These are phyloP conservation scores for Pseudococcus viburni DNA, from an alignment of 2,888 invertebrate species.

Conservation along the genomic window DNA sequence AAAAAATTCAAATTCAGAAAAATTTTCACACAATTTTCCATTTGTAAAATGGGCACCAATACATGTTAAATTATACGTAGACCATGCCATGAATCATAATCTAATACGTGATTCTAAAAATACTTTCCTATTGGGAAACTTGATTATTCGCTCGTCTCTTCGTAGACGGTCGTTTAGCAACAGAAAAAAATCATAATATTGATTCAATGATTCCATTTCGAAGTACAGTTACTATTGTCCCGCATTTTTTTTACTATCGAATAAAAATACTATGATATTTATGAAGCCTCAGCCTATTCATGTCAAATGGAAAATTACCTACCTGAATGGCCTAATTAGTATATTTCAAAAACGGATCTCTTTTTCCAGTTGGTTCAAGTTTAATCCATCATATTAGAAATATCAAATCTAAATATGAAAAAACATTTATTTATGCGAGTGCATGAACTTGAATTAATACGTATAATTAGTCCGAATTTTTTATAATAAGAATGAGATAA, in stretches of 20 bases:
- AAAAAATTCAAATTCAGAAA: no score
- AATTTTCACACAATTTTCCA: no score
- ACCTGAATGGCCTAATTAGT: background rate
- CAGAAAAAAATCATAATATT: background rate
- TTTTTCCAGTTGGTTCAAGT: constrained; percentile 39
- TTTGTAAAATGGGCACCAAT: no score
- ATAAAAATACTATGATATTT: background rate
- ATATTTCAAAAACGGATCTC: background rate
- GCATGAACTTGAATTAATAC: background rate
- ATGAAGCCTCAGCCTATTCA: background rate
- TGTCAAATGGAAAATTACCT: background rate
- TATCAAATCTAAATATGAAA: no score
- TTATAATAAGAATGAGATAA: no score
- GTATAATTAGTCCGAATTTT: no score
- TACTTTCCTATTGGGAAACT: no score
- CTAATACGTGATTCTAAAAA: no score
- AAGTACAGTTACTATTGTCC: background rate
- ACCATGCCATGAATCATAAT: no score
- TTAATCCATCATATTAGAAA: background rate
- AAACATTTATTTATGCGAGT: background rate
- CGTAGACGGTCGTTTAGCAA: no score
- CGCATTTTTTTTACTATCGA: background rate
- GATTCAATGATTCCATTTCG: background rate
- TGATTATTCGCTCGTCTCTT: no score
- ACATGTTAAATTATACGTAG: no score